A percentile compares a stretch with the other conserved stretches of the same genome.
phyloP scores from a whole-genome alignment of 2,888 invertebrate genomes.

The Leucania comma region DNA sequence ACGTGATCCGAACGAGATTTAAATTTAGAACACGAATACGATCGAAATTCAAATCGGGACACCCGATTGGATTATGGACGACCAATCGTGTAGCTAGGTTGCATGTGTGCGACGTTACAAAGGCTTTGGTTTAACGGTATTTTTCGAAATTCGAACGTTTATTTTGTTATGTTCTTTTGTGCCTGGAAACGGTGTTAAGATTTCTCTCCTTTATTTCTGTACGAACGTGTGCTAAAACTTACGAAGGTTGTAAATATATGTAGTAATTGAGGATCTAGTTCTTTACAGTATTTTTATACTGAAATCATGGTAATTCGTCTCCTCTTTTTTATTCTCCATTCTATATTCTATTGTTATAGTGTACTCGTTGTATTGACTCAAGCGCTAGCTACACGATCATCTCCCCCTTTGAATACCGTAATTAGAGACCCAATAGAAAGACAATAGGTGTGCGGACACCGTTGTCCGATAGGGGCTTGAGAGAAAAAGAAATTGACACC shows the following conservation, averaged over 20 bases:
- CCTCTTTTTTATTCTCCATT: too few species aligned
- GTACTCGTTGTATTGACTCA: too few species aligned
- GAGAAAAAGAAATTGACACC: too few species aligned
- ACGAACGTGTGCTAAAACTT: not conserved
- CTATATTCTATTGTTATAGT: too few species aligned
- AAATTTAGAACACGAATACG: constrained; percentile 68
- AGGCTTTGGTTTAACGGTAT: constrained; percentile 55
- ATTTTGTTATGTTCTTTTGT: constrained; percentile 28
- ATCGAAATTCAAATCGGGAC: constrained; percentile 67
- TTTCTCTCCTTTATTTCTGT: not conserved
- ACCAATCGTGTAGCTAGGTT: constrained; percentile 57
- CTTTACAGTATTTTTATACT: not conserved
- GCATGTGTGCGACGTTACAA: constrained; percentile 53
- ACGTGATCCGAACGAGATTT: constrained; percentile 67
- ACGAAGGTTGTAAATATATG: not conserved
- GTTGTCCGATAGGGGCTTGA: too few species aligned
- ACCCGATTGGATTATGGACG: constrained; percentile 62
- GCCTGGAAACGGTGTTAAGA: not conserved
- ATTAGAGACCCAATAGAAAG: too few species aligned
- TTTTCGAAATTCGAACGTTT: constrained; percentile 49
- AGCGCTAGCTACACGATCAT: too few species aligned
- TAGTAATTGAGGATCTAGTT: not conserved
- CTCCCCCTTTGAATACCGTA: too few species aligned
- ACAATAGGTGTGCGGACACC: too few species aligned
- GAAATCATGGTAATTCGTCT: too few species aligned